phyloP scores from a whole-genome alignment of 2,797 vertebrate species.

The Pteropus rufus region DNA sequence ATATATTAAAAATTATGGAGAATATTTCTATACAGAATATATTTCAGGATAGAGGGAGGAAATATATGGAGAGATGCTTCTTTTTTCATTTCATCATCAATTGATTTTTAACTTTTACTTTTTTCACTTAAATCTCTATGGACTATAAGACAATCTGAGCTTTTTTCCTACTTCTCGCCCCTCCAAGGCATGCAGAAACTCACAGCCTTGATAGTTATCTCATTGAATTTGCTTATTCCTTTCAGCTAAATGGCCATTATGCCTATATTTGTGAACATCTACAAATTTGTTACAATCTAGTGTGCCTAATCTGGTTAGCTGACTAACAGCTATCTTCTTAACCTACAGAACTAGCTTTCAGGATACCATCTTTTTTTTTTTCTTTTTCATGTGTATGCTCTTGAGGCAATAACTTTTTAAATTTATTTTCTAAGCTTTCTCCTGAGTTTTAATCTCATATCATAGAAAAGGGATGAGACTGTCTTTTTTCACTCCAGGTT shows the following conservation, averaged over 20 bases:
- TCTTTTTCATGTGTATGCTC: conserved; percentile 13
- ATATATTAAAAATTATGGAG: background rate
- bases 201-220: background rate
- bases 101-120: background rate
- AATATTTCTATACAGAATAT: background rate
- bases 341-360: conserved; percentile 25
- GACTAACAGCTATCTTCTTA: background rate
- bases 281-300: background rate
- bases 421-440: conserved; percentile 55
- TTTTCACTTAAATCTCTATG: conserved; percentile 7
- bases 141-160: background rate
- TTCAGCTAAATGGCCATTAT: conserved; percentile 29
- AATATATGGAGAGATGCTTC: background rate
- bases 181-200: background rate
- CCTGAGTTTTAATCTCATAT: conserved; percentile 49
- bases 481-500: conserved; percentile 29
- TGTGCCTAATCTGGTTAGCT: background rate
- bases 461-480: conserved; percentile 47
- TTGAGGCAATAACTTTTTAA: conserved; percentile 51
- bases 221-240: background rate
- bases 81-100: background rate
- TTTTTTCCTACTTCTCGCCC: background rate
- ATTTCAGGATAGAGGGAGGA: background rate
- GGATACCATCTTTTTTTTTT: background rate
- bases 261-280: background rate